Evolutionary conservation across 1,140 invertebrate genomes (phyloP).

Genomic region (Meloidogyne exigua): DNA sequence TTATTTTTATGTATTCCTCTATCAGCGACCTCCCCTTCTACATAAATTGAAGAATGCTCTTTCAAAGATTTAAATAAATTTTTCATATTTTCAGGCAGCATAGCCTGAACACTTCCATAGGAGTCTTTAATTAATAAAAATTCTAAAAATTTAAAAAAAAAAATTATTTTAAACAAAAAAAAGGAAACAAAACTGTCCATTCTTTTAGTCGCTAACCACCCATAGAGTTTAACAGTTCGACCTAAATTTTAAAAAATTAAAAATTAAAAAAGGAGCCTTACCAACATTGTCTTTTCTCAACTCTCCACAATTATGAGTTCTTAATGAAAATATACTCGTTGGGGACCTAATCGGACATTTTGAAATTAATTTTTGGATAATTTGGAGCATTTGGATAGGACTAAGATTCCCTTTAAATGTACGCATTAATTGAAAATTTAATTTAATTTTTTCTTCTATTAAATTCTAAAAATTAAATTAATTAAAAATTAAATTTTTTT

Average conservation of each 20-base stretch:
- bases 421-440: too few species aligned
- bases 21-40: slow-evolving; percentile 36
- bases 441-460: too few species aligned
- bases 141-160: slow-evolving; percentile 3
- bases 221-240: slow-evolving; percentile 40
- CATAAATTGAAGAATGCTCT: slow-evolving; percentile 35
- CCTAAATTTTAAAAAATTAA: slow-evolving; percentile 31
- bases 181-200: slow-evolving; percentile 18
- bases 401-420: too few species aligned
- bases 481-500: too few species aligned
- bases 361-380: too few species aligned
- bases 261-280: background rate
- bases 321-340: slow-evolving; percentile 9
- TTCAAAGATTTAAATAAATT: slow-evolving; percentile 19
- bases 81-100: slow-evolving; percentile 26
- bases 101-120: slow-evolving; percentile 41
- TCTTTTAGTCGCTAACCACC: slow-evolving; percentile 43
- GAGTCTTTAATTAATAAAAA: slow-evolving; percentile 43
- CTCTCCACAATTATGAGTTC: slow-evolving; percentile 52
- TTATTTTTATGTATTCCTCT: slow-evolving; percentile 37
- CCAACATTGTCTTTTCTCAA: slow-evolving; percentile 41
- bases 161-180: background rate
- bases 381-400: too few species aligned
- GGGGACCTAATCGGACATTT: background rate
- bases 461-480: too few species aligned